Percentiles rank a stretch among this genome's conserved stretches.
Evolutionary conservation across 2,888 invertebrate genomes (phyloP).

Genomic region (Rugalucina vietnamica): DNA sequence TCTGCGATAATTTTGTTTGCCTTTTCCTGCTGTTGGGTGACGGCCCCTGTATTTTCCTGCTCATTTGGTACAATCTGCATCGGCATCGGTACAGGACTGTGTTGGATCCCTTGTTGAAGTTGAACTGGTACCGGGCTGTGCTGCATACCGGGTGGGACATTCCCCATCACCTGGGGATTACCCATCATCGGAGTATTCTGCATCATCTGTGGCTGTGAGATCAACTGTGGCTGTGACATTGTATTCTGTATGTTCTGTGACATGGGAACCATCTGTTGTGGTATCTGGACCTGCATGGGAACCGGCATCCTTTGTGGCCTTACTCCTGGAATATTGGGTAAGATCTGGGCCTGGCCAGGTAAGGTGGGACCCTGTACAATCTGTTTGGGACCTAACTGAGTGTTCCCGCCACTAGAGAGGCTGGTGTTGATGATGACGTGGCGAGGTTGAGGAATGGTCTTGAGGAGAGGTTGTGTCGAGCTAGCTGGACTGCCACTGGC

Average conservation of each 20-base stretch:
- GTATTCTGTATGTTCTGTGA: not conserved
- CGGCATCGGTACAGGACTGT: not conserved
- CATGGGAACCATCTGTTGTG: not conserved
- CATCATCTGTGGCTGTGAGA: not conserved
- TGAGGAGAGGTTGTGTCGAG: slow-evolving; percentile 11
- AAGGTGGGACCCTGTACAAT: not conserved
- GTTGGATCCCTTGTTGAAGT: not conserved
- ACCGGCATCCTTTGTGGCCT: not conserved
- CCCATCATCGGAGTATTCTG: not conserved
- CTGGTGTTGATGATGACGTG: slow-evolving; percentile 39
- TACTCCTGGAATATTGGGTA: not conserved
- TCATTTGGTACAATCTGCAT: not conserved
- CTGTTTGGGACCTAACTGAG: slow-evolving; percentile 1
- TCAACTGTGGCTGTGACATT: not conserved
- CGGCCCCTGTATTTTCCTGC: not conserved
- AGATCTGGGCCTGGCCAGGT: no score
- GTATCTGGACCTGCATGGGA: slow-evolving; percentile 8
- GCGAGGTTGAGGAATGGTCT: slow-evolving; percentile 33
- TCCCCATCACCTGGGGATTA: no score
- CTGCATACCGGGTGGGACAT: slow-evolving; percentile 36
- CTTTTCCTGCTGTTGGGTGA: slow-evolving; percentile 69
- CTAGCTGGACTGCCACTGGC: slow-evolving; percentile 13
- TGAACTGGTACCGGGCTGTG: slow-evolving; percentile 38
- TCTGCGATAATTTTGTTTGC: slow-evolving; percentile 77
- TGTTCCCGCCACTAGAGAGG: slow-evolving; percentile 18